Evolutionary conservation across 2,888 invertebrate genomes (phyloP).

Genomic region (Chalcis sispes): DNA sequence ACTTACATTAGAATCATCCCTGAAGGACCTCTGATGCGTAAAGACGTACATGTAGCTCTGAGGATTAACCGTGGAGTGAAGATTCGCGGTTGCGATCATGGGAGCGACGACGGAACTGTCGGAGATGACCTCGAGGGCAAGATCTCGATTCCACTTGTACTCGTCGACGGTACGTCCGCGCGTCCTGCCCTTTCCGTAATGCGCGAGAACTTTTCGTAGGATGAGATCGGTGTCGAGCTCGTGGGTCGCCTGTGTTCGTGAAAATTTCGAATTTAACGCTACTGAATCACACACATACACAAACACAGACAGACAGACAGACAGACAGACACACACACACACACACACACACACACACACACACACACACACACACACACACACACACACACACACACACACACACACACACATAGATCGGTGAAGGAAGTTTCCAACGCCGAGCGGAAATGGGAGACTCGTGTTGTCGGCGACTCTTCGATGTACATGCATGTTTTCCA

Average conservation of each 20-base stretch:
- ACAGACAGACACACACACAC: too few relatives aligned
- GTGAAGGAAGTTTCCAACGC: background rate
- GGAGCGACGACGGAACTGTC: slow-evolving; percentile 93
- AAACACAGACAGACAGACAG: too few relatives aligned
- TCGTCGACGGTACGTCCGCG: slow-evolving; percentile 66
- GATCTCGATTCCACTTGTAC: slow-evolving; percentile 82
- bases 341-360: too few relatives aligned
- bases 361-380: too few relatives aligned
- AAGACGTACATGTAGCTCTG: slow-evolving; percentile 93
- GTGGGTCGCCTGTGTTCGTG: slow-evolving; percentile 69
- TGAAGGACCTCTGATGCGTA: slow-evolving; percentile 87
- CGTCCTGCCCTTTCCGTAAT: slow-evolving; percentile 60
- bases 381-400: too few relatives aligned
- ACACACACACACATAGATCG: too few relatives aligned
- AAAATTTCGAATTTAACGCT: too few relatives aligned
- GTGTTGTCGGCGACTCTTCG: slow-evolving; percentile 26
- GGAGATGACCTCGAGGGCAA: slow-evolving; percentile 90
- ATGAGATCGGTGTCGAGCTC: slow-evolving; percentile 71
- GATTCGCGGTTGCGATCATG: slow-evolving; percentile 84
- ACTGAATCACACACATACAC: too few relatives aligned
- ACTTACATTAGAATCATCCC: slow-evolving; percentile 38
- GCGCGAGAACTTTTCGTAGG: slow-evolving; percentile 70
- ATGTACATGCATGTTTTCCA: too few relatives aligned
- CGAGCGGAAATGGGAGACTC: slow-evolving; percentile 23
- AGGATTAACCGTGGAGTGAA: slow-evolving; percentile 85